These are phyloP conservation scores for Philonicus albiceps DNA, from an alignment of 2,888 invertebrate genomes.

Conservation along the genomic window DNA sequence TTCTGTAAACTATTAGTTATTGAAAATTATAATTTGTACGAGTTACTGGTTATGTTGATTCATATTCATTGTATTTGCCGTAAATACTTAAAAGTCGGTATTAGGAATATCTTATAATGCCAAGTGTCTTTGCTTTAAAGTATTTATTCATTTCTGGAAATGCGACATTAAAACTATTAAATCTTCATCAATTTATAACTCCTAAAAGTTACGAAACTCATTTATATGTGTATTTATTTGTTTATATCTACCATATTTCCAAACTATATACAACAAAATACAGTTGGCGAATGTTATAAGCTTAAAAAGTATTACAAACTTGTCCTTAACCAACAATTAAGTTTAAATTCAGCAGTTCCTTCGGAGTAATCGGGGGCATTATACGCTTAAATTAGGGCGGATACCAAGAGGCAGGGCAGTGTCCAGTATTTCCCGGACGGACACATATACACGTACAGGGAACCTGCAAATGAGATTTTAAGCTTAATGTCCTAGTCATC, in stretches of 20 bases:
- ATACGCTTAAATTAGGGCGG: neutral
- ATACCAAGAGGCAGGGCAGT: neutral
- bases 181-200: too few species aligned
- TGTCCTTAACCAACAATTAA: neutral
- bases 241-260: neutral
- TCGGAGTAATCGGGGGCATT: neutral
- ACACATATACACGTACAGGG: neutral
- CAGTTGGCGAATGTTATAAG: neutral
- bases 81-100: too few species aligned
- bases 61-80: too few species aligned
- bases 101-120: too few species aligned
- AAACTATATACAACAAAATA: neutral
- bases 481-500: conserved; percentile 7
- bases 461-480: neutral
- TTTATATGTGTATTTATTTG: neutral
- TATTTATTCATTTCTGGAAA: too few species aligned
- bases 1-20: too few species aligned
- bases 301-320: neutral
- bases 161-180: too few species aligned
- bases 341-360: neutral
- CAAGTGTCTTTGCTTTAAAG: too few species aligned
- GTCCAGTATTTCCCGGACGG: neutral
- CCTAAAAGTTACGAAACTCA: neutral
- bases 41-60: too few species aligned
- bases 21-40: too few species aligned